phyloP scores from a whole-genome alignment of 2,113 vertebrate genomes.

The Todiramphus chloris region DNA sequence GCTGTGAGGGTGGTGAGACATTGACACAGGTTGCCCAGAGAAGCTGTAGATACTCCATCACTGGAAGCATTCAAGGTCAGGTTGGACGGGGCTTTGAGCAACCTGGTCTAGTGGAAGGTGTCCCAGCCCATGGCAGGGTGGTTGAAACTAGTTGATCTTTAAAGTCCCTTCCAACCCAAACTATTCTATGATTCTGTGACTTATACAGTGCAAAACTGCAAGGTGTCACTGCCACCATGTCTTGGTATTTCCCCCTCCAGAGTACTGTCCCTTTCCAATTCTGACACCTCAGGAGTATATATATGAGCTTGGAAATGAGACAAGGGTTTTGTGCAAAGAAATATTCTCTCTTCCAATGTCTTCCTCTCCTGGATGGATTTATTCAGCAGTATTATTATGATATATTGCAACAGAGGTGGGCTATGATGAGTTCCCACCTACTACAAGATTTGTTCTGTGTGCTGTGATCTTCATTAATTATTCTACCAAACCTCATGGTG shows the following conservation, averaged over 20 bases:
- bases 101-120: too few species aligned
- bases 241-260: not conserved
- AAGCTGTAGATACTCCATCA: too few species aligned
- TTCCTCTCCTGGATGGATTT: not conserved
- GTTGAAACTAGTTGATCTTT: too few species aligned
- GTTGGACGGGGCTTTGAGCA: too few species aligned
- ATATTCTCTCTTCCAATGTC: not conserved
- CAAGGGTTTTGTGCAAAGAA: not conserved
- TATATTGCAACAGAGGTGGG: not conserved
- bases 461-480: not conserved
- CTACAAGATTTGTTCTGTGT: not conserved
- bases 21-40: too few species aligned
- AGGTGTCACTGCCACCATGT: fast-evolving
- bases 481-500: not conserved
- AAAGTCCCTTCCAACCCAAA: not conserved
- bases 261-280: not conserved
- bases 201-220: not conserved
- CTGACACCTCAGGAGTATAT: not conserved
- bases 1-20: too few species aligned
- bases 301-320: not conserved
- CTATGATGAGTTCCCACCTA: not conserved
- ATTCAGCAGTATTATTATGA: fast-evolving
- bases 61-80: too few species aligned
- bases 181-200: not conserved
- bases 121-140: too few species aligned